Evolutionary conservation across 2,888 invertebrate genomes (phyloP), one percentile per base, ranked within the genome.

Genomic region (Latrodectus elegans): DNA sequence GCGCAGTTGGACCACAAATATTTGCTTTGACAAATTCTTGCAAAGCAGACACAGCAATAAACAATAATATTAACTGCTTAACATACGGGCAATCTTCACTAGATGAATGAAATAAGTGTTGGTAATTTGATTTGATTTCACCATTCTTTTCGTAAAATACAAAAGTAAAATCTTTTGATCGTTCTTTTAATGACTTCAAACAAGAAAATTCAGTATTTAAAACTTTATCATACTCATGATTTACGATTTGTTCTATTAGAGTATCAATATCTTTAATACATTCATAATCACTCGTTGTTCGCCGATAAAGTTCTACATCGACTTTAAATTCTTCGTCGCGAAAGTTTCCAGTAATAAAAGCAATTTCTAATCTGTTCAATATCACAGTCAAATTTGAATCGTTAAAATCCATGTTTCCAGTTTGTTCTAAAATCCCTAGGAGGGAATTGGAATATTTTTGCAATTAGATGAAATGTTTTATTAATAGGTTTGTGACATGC

Each of bases 11-110:
- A 0, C 97, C 96, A 76, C 95, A 95, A 94, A 96, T 97, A 92
- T 97, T 97, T 79, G 94, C 94, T 92, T 96, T 95, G 79, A 96
- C 94, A 92, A 97, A 97, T 51, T 94, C 93, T 76, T 95, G 93
- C 52, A 96, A 92, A 90, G 95, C 94, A 64, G 95, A 94, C 17
- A 96, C 93, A 3, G 95, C 95, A 79, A 88, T 78, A 49, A 88
- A 82, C 4, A 88, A 17, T 12, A 89, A 22, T n/a, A 81, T 17
- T 49, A 81, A 26, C 26, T 88, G 77, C 9, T 68, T 55, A 12
- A 67, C 4, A 17, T 77, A 76, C 12, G 60, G 60, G n/a, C 60
- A 60, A 60, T 60, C 60, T 12, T 60, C 60, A 9, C 1, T 11
- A n/a, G 6, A 15, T 12, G 60, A 60, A n/a, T 60, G 60, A 60